Conservation (phyloP, 2,113 vertebrate genomes). For the Hippocampus mohnikei region DNA sequence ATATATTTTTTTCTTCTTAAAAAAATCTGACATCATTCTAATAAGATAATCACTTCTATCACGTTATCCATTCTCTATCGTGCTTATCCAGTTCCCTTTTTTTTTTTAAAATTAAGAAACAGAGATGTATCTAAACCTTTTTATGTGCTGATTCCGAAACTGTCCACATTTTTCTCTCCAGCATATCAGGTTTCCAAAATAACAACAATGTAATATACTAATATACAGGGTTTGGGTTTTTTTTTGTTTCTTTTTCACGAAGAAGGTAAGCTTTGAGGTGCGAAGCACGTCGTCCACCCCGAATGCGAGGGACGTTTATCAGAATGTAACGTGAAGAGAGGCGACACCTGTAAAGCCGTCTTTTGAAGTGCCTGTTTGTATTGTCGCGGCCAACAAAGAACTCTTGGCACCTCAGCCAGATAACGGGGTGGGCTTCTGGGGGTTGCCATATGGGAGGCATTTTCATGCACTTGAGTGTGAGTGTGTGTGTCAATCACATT, state of each 20-base stretch:
- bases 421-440: constrained; percentile 13
- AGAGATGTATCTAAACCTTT: no score
- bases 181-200: no score
- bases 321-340: constrained; percentile 46
- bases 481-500: not conserved
- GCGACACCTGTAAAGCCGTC: constrained; percentile 65
- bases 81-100: no score
- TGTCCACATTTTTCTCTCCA: no score
- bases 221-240: not conserved
- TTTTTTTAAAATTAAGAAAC: no score
- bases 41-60: no score
- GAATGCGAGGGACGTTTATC: constrained; percentile 51
- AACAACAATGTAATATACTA: no score
- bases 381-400: constrained; percentile 70
- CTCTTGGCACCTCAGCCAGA: constrained; percentile 65
- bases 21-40: no score
- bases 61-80: no score
- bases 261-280: constrained; percentile 18
- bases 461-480: constrained; percentile 11
- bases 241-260: constrained; percentile 30
- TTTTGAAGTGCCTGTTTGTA: constrained; percentile 74
- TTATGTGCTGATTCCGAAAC: no score
- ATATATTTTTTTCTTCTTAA: no score
- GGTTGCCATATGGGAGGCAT: constrained; percentile 10
- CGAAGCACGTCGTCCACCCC: constrained; percentile 43